Evolutionary conservation across 2,797 vertebrate species (phyloP).

Genomic region (Cynopterus sphinx): DNA sequence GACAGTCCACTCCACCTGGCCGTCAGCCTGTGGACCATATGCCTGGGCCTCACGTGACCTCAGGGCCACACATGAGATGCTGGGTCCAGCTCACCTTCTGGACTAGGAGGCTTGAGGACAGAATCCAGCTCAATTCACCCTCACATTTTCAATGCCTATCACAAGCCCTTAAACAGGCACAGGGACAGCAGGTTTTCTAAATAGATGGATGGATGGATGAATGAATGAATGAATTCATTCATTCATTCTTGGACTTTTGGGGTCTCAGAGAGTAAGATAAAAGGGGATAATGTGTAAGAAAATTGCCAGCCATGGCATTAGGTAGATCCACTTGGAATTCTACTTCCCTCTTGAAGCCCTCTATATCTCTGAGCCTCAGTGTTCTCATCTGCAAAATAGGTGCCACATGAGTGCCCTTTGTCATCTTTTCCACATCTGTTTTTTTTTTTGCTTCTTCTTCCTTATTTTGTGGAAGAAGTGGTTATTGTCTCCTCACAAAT

Average conservation of each 20-base stretch:
- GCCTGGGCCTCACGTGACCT: background rate
- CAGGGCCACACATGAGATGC: no score
- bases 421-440: rapidly evolving
- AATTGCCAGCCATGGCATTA: background rate
- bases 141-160: background rate
- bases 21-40: background rate
- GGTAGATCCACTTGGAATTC: no score
- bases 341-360: background rate
- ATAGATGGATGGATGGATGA: background rate
- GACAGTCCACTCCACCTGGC: background rate
- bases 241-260: background rate
- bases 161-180: background rate
- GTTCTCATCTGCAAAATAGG: background rate
- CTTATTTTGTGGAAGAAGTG: background rate
- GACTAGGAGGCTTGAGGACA: background rate
- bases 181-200: background rate
- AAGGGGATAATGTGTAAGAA: background rate
- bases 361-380: rapidly evolving
- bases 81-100: background rate
- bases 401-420: rapidly evolving
- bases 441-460: background rate
- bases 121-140: no score
- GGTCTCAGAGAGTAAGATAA: background rate
- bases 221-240: no score
- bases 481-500: background rate